These are phyloP conservation scores for Mesodorylaimus sp. DNA, from an alignment of 2,888 invertebrate genomes.

Conservation along the genomic window DNA sequence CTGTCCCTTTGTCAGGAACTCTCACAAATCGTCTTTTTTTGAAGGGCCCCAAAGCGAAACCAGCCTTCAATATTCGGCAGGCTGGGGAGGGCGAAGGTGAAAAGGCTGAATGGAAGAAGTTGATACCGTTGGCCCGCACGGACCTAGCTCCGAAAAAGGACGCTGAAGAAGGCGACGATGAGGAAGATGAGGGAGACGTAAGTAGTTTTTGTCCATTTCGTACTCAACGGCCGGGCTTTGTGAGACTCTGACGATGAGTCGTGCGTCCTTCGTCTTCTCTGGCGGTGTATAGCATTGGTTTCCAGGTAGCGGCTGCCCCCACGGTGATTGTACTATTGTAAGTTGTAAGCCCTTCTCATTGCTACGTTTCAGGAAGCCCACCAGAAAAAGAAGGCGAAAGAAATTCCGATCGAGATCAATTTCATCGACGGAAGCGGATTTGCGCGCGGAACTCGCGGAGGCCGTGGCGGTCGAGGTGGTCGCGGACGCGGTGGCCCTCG, in stretches of 20 bases:
- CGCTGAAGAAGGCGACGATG: background rate
- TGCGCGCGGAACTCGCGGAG: conserved; percentile 22
- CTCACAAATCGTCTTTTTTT: background rate
- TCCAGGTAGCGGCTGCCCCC: no score
- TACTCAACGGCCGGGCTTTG: no score
- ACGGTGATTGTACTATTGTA: background rate
- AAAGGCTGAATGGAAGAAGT: conserved; percentile 1
- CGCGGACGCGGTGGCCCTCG: conserved; percentile 4
- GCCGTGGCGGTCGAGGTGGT: conserved; percentile 12
- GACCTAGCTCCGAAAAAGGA: conserved; percentile 3
- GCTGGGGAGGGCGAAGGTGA: conserved; percentile 10
- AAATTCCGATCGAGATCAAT: conserved; percentile 30
- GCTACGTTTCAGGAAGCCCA: conserved; percentile 14
- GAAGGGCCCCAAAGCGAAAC: conserved; percentile 1
- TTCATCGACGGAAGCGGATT: conserved; percentile 30
- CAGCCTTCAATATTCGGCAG: conserved; percentile 8
- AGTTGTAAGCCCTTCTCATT: background rate
- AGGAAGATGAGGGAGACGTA: background rate
- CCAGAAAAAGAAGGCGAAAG: conserved; percentile 24
- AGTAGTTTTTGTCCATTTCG: conserved; percentile 1
- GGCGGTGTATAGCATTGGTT: no score
- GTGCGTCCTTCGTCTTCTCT: no score
- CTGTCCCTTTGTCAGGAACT: background rate
- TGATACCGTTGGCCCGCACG: conserved; percentile 7
- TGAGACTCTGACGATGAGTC: no score